Percentiles rank a stretch among this genome's conserved stretches.
phyloP scores from a whole-genome alignment of 2,888 invertebrate genomes.

The Eilema caniola region DNA sequence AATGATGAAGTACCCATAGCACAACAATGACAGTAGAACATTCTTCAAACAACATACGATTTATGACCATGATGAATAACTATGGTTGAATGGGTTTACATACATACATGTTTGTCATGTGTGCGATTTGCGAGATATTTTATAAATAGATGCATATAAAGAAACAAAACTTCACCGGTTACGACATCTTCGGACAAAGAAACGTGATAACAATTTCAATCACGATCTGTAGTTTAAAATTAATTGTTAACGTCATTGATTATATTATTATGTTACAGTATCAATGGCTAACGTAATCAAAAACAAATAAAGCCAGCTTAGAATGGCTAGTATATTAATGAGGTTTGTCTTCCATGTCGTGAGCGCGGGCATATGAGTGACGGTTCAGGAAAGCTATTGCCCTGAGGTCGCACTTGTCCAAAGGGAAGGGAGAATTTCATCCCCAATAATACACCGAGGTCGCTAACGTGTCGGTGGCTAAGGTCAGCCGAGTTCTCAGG shows the following conservation, averaged over 20 bases:
- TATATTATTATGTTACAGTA: too few species aligned
- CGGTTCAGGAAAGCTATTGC: not conserved
- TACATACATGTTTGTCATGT: constrained; percentile 9
- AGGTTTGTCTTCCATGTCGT: not conserved
- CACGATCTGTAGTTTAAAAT: too few species aligned
- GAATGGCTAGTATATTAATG: too few species aligned
- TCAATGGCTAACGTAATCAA: not conserved
- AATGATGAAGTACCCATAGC: constrained; percentile 2
- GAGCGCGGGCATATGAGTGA: not conserved
- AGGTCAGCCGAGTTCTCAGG: too few species aligned
- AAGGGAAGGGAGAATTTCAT: too few species aligned
- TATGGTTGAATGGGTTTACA: not conserved
- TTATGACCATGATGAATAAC: constrained; percentile 4
- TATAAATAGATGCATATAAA: not conserved
- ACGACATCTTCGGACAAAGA: not conserved
- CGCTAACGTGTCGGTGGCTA: too few species aligned
- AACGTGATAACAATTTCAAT: not conserved
- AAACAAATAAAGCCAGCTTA: not conserved
- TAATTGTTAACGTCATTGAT: too few species aligned
- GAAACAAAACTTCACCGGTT: not conserved
- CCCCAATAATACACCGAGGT: too few species aligned
- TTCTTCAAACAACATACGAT: constrained; percentile 7
- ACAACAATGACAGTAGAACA: constrained; percentile 7
- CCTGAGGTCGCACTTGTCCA: too few species aligned
- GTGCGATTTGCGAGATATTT: not conserved